Conservation (phyloP, 1,140 invertebrate genomes). For the Calliphora vicina region DNA sequence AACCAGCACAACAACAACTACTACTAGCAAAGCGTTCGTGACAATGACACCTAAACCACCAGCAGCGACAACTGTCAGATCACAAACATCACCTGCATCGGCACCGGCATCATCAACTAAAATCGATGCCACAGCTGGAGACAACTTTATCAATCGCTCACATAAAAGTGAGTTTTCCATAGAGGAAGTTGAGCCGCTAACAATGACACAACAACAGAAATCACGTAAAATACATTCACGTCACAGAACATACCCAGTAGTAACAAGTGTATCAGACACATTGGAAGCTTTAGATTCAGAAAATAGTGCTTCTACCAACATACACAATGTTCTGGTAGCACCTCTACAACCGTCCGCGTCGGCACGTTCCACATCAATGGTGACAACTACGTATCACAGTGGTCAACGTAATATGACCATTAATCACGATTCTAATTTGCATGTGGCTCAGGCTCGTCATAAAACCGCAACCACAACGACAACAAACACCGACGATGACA, state of each 20-base stretch:
- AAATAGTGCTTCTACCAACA: slow-evolving; percentile 56
- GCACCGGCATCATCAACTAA: slow-evolving; percentile 35
- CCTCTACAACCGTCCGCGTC: slow-evolving; percentile 43
- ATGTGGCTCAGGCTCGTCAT: background rate
- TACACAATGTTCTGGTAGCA: slow-evolving; percentile 56
- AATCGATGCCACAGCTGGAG: slow-evolving; percentile 35
- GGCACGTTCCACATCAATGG: slow-evolving; percentile 37
- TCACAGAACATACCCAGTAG: slow-evolving; percentile 9
- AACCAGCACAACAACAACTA: slow-evolving; percentile 29
- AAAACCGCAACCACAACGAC: slow-evolving; percentile 15
- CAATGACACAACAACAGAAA: slow-evolving; percentile 40
- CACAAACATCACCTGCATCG: slow-evolving; percentile 35
- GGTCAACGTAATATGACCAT: slow-evolving; percentile 42
- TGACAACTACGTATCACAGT: slow-evolving; percentile 44
- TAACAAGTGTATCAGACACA: slow-evolving; percentile 11
- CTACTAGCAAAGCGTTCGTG: background rate
- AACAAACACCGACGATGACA: background rate
- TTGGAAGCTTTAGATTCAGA: slow-evolving; percentile 45
- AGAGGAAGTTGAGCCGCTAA: slow-evolving; percentile 53
- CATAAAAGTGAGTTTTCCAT: slow-evolving; percentile 60
- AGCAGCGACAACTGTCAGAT: slow-evolving; percentile 26
- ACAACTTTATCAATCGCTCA: slow-evolving; percentile 58
- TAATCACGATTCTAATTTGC: slow-evolving; percentile 41
- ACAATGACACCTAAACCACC: slow-evolving; percentile 33
- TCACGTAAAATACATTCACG: slow-evolving; percentile 10